phyloP scores from a whole-genome alignment of 2,888 invertebrate species.

The Meteorus cinctellus region DNA sequence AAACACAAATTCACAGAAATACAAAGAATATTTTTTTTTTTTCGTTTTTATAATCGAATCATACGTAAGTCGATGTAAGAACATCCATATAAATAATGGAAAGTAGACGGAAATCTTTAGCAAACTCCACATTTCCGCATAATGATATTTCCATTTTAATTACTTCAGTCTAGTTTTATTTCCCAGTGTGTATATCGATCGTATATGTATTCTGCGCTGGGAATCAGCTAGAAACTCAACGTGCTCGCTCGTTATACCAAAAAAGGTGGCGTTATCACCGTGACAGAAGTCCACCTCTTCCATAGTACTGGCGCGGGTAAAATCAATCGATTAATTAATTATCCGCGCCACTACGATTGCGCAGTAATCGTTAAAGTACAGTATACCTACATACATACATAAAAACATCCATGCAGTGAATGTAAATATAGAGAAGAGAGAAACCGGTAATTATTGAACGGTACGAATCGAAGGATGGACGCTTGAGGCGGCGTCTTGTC shows the following conservation, averaged over 20 bases:
- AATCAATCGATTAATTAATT: conserved; percentile 54
- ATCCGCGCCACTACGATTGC: conserved; percentile 48
- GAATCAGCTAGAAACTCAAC: conserved; percentile 31
- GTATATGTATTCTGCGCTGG: conserved; percentile 1
- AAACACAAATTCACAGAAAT: background rate
- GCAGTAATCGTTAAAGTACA: conserved; percentile 40
- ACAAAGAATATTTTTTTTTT: background rate
- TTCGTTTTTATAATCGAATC: background rate
- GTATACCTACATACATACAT: background rate
- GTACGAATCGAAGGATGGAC: conserved; percentile 21
- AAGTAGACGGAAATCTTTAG: conserved; percentile 1
- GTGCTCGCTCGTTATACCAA: conserved; percentile 47
- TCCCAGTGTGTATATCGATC: conserved; percentile 35
- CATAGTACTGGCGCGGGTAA: conserved; percentile 31
- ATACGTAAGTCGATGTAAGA: background rate
- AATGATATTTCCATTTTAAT: conserved; percentile 19
- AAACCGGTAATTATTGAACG: conserved; percentile 31
- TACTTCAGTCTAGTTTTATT: conserved; percentile 40
- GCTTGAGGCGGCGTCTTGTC: conserved; percentile 20
- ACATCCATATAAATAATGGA: conserved; percentile 12
- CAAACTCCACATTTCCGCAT: conserved; percentile 5
- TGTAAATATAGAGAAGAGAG: conserved; percentile 9
- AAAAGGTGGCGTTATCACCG: conserved; percentile 50
- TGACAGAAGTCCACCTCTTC: conserved; percentile 30
- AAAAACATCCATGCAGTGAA: conserved; percentile 18